phyloP scores from a whole-genome alignment of 2,113 vertebrate species.

The Semnornis frantzii region DNA sequence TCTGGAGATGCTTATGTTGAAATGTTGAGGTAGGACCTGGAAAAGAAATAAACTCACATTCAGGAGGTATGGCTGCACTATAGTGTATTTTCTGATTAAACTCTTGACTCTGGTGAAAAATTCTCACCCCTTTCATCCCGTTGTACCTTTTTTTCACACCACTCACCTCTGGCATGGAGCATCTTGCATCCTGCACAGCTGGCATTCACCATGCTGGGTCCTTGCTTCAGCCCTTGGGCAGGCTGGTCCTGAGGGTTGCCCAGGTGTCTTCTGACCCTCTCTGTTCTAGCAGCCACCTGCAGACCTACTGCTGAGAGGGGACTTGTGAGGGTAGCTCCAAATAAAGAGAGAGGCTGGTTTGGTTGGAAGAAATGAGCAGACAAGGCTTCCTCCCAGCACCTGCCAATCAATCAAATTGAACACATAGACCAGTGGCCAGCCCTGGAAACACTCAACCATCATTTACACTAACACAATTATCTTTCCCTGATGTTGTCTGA shows the following conservation, averaged over 20 bases:
- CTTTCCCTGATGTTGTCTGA: neutral
- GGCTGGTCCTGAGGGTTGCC: neutral
- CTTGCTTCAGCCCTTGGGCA: neutral
- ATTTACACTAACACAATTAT: slow-evolving; percentile 28
- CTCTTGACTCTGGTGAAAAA: neutral
- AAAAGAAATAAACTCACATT: neutral
- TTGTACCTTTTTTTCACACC: neutral
- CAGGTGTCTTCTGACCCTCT: neutral
- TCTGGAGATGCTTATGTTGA: rapidly evolving
- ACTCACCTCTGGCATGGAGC: rapidly evolving
- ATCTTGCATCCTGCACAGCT: neutral
- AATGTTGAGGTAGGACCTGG: neutral
- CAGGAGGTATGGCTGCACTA: neutral
- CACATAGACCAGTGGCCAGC: neutral
- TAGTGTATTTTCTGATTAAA: neutral
- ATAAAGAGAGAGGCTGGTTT: neutral
- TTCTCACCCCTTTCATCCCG: neutral
- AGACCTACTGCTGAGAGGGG: neutral
- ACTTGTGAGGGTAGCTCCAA: neutral
- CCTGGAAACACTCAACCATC: neutral
- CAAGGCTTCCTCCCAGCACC: neutral
- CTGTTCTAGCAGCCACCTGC: neutral
- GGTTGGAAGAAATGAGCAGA: neutral
- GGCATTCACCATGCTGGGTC: rapidly evolving
- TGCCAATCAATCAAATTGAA: slow-evolving; percentile 9